Base-by-base conservation (phyloP, 2,888 invertebrate species). In the Aricia artaxerxes region DNA sequence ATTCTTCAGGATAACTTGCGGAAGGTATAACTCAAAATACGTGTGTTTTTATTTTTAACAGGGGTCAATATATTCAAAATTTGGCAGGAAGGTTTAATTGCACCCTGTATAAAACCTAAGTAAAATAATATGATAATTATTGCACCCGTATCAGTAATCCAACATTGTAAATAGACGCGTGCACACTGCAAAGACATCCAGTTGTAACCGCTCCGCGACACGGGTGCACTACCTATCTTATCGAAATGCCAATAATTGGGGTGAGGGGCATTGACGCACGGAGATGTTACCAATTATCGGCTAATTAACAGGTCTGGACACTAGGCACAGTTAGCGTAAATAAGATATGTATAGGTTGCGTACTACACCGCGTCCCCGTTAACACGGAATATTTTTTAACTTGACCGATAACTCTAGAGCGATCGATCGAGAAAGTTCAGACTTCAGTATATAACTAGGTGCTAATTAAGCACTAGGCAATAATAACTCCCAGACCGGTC, bases 181-280 rank as follows among this genome's bases (percentile, higher is more conserved):
- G 69, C 35, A 69, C 69, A 69, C 35, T 69, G 69, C 35, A 69
- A 35, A 69, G 4, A 35, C 13, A 35, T 16, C 69, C 24, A 9
- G 69, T 38, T 13, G 16, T 16, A 69, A 38, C 69, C 69, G 69
- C 69, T 35, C 4, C 11, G 16, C 69, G 35, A 69, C 35, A 69
- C 69, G 69, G 35, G 69, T 35, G 69, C 69, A 16, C 13, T 11
- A 64, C 31, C 64, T 69, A 64, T 64, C 64, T 69, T 69, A 69
- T 69, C 69, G 5, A 38, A 69, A 69, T 13, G 69, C 35, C 69
- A 69, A 69, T 69, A 13, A 69, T 69, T 35, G 35, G 69, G 69
- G 35, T 69, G 69, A 69, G 69, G 35, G 69, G 69, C 69, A 69
- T 69, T 69, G 69, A 69, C 69, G 69, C 35, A 69, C 69, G 69